Percentiles rank a stretch among this genome's conserved stretches.
Evolutionary conservation across 2,113 vertebrate genomes (phyloP).

Genomic region (Apaloderma vittatum): DNA sequence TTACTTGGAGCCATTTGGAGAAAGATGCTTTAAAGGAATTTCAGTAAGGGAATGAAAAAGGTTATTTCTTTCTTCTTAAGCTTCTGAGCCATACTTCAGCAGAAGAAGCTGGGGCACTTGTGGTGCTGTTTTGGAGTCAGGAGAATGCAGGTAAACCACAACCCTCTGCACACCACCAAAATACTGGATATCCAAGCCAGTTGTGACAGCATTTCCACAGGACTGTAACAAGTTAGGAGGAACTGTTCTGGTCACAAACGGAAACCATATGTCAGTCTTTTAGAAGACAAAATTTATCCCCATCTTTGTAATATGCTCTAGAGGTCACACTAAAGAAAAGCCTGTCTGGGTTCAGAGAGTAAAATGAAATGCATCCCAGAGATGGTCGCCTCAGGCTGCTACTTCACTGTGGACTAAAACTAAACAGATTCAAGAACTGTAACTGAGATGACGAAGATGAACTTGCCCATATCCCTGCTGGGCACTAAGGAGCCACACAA

Average conservation of each 20-base stretch:
- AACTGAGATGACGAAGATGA: background rate
- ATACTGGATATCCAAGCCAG: background rate
- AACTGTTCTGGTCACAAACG: background rate
- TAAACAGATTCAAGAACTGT: background rate
- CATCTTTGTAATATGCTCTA: background rate
- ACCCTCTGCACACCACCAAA: background rate
- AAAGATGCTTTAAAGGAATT: background rate
- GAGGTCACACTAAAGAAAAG: background rate
- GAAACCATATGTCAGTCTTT: background rate
- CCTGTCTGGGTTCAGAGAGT: background rate
- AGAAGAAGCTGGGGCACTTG: rapidly evolving
- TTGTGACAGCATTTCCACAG: background rate
- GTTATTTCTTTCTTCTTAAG: background rate
- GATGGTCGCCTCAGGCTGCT: background rate
- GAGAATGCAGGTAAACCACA: background rate
- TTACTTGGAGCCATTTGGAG: background rate
- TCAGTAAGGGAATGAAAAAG: background rate
- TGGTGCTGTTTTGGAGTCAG: background rate
- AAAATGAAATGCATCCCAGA: background rate
- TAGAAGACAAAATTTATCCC: background rate
- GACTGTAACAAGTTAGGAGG: background rate
- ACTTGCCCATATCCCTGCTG: background rate
- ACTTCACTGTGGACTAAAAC: background rate
- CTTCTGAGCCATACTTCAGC: background rate
- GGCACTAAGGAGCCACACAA: background rate